These are phyloP conservation scores for Pyrochroa serraticornis DNA, from an alignment of 2,888 invertebrate species.

Conservation along the genomic window DNA sequence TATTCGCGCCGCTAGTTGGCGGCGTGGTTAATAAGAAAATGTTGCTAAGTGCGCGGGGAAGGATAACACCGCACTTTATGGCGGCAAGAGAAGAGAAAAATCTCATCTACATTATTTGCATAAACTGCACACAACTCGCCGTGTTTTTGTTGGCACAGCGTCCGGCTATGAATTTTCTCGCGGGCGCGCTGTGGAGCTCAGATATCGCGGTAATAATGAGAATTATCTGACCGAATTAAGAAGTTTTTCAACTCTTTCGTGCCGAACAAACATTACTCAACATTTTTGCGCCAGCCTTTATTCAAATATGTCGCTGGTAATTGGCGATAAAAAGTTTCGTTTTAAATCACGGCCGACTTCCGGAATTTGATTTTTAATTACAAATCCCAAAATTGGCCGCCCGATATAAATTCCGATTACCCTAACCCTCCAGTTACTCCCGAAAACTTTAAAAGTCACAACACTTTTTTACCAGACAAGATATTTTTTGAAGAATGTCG, in stretches of 20 bases:
- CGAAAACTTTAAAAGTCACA: no score
- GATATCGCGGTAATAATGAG: conserved; percentile 58
- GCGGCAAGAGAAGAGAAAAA: conserved; percentile 56
- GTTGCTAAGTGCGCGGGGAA: conserved; percentile 54
- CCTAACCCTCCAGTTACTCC: background rate
- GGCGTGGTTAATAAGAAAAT: conserved; percentile 58
- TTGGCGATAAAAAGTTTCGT: conserved; percentile 48
- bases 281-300: conserved; percentile 39
- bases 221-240: conserved; percentile 59
- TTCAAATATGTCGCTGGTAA: conserved; percentile 50
- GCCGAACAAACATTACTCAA: conserved; percentile 46
- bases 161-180: conserved; percentile 48
- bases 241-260: conserved; percentile 53
- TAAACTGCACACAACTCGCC: conserved; percentile 57
- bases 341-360: conserved; percentile 11
- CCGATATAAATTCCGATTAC: background rate
- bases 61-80: conserved; percentile 57
- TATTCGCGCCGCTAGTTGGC: conserved; percentile 45
- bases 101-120: conserved; percentile 61
- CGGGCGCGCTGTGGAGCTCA: conserved; percentile 50
- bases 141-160: conserved; percentile 46
- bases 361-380: conserved; percentile 3
- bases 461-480: background rate
- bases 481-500: no score
- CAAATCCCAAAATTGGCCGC: conserved; percentile 17